These are phyloP conservation scores for Argyresthia albistria DNA, from an alignment of 2,888 invertebrate species.

Conservation along the genomic window DNA sequence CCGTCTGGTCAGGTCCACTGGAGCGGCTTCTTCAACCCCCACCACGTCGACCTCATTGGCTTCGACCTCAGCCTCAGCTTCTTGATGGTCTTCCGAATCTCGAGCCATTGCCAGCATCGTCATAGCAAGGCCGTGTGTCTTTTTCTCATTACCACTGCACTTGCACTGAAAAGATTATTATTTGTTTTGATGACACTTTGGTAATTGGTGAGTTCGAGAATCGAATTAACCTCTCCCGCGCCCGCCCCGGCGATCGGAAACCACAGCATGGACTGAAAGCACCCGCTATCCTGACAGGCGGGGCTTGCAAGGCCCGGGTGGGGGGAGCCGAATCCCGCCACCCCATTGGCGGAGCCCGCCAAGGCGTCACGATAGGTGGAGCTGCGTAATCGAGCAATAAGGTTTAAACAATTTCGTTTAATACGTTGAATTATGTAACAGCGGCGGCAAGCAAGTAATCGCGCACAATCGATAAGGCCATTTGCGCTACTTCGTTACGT, in stretches of 20 bases:
- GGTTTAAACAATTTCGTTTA: constrained; percentile 75
- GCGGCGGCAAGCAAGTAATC: constrained; percentile 69
- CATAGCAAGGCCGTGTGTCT: constrained; percentile 49
- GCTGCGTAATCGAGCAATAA: constrained; percentile 73
- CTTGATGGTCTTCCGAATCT: constrained; percentile 53
- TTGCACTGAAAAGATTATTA: neutral
- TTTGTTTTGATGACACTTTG: too few species aligned
- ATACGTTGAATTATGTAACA: constrained; percentile 74
- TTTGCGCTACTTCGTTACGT: constrained; percentile 73
- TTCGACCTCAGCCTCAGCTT: constrained; percentile 26
- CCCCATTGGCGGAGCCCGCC: constrained; percentile 53
- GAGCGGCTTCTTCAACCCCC: constrained; percentile 62
- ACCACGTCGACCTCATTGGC: constrained; percentile 58
- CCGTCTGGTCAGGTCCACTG: constrained; percentile 60
- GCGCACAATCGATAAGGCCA: constrained; percentile 73
- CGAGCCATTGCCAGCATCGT: constrained; percentile 70
- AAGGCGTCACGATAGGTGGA: constrained; percentile 64
- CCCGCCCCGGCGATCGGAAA: constrained; percentile 34
- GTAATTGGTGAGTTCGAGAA: too few species aligned
- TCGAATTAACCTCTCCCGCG: constrained; percentile 20
- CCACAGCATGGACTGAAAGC: constrained; percentile 35
- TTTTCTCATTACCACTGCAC: constrained; percentile 9
- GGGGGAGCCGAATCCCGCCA: constrained; percentile 15
- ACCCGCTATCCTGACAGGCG: constrained; percentile 33
- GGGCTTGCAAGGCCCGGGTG: constrained; percentile 28